phyloP scores from a whole-genome alignment of 2,797 vertebrate species.

The Malurus splendens region DNA sequence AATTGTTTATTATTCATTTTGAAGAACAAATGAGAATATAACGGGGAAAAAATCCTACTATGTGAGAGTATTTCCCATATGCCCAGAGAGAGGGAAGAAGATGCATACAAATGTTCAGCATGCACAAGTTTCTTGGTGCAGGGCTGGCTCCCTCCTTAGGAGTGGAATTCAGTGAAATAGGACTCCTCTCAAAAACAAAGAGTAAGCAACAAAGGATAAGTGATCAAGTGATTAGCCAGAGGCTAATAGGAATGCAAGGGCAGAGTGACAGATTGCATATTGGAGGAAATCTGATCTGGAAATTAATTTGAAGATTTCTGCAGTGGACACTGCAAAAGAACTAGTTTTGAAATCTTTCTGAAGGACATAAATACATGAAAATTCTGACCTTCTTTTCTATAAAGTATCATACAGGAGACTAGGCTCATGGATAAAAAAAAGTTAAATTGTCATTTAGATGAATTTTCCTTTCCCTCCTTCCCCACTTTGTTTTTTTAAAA shows the following conservation, averaged over 20 bases:
- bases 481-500: neutral
- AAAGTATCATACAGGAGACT: constrained; percentile 2
- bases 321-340: constrained; percentile 44
- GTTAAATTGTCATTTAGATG: neutral
- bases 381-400: constrained; percentile 10
- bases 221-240: constrained; percentile 73
- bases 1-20: neutral
- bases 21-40: neutral
- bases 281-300: constrained; percentile 68
- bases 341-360: constrained; percentile 43
- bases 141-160: constrained; percentile 27
- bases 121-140: constrained; percentile 41
- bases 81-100: neutral
- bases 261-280: constrained; percentile 71
- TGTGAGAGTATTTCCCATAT: neutral
- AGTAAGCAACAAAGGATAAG: constrained; percentile 64
- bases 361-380: constrained; percentile 45
- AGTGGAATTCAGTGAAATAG: constrained; percentile 66
- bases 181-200: constrained; percentile 66
- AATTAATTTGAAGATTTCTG: constrained; percentile 65
- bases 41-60: accelerated
- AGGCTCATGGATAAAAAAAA: neutral
- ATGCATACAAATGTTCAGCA: constrained; percentile 42
- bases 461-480: neutral
- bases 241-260: constrained; percentile 68